phyloP scores from a whole-genome alignment of 2,797 vertebrate genomes.

The Erethizon dorsatum region DNA sequence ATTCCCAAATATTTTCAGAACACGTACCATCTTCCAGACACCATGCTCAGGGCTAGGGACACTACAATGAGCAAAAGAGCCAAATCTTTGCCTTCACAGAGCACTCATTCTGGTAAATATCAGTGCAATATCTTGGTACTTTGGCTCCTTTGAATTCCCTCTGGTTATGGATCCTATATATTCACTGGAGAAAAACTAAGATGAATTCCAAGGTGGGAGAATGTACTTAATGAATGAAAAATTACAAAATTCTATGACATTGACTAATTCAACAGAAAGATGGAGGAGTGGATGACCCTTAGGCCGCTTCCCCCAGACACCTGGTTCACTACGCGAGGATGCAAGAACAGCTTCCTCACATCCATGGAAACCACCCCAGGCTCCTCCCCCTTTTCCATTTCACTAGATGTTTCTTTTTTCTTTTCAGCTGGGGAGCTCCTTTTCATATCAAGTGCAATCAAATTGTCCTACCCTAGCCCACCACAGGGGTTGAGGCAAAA shows the following conservation, averaged over 20 bases:
- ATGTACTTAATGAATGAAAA: neutral
- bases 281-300: neutral
- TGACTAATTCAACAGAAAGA: neutral
- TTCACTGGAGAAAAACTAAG: neutral
- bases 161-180: neutral
- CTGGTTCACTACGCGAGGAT: neutral
- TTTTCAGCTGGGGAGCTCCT: neutral
- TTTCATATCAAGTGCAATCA: neutral
- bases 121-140: neutral
- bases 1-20: neutral
- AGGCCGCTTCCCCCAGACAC: neutral
- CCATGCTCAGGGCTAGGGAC: neutral
- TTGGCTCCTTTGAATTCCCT: neutral
- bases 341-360: neutral
- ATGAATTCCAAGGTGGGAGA: neutral
- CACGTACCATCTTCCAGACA: neutral
- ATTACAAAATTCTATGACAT: neutral
- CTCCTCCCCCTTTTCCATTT: neutral
- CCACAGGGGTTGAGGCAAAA: neutral
- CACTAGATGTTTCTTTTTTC: neutral
- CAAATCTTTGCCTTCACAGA: neutral
- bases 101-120: neutral
- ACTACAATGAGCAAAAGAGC: neutral
- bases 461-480: neutral
- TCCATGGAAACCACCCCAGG: neutral